These are phyloP conservation scores for Eurytoma adleriae DNA, from an alignment of 2,888 invertebrate genomes.

Conservation along the genomic window DNA sequence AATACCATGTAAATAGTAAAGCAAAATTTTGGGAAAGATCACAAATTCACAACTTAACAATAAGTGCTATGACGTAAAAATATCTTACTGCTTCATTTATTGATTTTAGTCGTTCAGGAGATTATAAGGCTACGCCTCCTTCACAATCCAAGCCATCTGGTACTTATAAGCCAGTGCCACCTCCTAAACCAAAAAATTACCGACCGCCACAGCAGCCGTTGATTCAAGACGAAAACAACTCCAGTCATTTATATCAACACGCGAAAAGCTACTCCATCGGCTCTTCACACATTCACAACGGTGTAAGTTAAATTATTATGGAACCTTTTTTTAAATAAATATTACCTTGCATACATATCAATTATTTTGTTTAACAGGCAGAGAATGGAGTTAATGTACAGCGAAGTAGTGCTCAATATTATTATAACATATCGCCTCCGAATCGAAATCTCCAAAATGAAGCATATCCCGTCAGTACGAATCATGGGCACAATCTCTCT, in stretches of 20 bases:
- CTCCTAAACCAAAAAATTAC: conserved; percentile 95
- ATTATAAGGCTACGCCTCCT: conserved; percentile 74
- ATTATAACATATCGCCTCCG: conserved; percentile 77
- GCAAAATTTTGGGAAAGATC: too few relatives aligned
- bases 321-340: too few relatives aligned
- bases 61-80: too few relatives aligned
- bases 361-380: conserved; percentile 60
- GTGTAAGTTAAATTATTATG: conserved; percentile 69
- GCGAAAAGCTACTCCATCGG: conserved; percentile 77
- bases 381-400: conserved; percentile 78
- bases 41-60: too few relatives aligned
- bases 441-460: conserved; percentile 59
- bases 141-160: conserved; percentile 70
- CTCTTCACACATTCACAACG: conserved; percentile 77
- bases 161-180: conserved; percentile 92
- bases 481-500: conserved; percentile 69
- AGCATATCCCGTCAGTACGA: conserved; percentile 67
- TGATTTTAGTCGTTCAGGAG: conserved; percentile 71
- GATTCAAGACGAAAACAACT: conserved; percentile 71
- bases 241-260: conserved; percentile 75
- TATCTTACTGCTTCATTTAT: conserved; percentile 51
- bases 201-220: conserved; percentile 81
- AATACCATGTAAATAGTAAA: too few relatives aligned
- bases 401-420: conserved; percentile 77
- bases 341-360: neutral